Evolutionary conservation across 2,113 vertebrate genomes (phyloP), one percentile per base, ranked within the genome.

Genomic region (Narcine bancroftii): DNA sequence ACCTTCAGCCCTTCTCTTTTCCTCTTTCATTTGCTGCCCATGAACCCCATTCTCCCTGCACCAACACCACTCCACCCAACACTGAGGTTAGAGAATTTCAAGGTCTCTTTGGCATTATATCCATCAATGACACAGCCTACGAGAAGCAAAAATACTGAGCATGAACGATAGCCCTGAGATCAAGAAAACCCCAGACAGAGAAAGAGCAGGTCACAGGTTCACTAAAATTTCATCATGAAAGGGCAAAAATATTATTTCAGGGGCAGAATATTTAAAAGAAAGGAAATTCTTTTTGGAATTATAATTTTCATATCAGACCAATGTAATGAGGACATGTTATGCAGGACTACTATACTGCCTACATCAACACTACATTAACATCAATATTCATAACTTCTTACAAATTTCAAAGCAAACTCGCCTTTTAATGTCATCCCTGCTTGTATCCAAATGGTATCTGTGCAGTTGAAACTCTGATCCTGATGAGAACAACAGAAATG

Each of bases 401-500:
- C 1, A 66, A 9, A 29, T 91, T 53, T 91, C 39, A 69, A 69
- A 50, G 66, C 24, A n/a, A 60, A 92, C 73, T 73, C 42, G 9
- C 98, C 97, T 95, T 93, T 96, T 97, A 6, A 98, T 92, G 92
- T 97, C 96, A 81, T 98, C 96, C 1, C 92, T 96, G 42, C 93
- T 93, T 7, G 93, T 89, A 92, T 97, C 96, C 65, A 96, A 50
- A 81, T 96, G 94, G 92, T 95, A 96, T 89, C 94, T 95, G 93
- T 97, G 95, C 2, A 98, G 93, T 87, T 95, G 94, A 19, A 98
- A 93, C 92, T 96, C 96, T 3, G 96, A 94, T 93, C 97, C 97
- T n/a, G 95, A 96, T 17, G 96, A 95, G 83, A 97, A n/a, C 75
- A 98, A 93, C 65, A 99, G 92, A 94, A 98, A 98, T 17, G 95